Percentiles rank a stretch among this genome's conserved stretches.
phyloP scores from a whole-genome alignment of 2,888 invertebrate genomes.

The Pantelozetes paolii region DNA sequence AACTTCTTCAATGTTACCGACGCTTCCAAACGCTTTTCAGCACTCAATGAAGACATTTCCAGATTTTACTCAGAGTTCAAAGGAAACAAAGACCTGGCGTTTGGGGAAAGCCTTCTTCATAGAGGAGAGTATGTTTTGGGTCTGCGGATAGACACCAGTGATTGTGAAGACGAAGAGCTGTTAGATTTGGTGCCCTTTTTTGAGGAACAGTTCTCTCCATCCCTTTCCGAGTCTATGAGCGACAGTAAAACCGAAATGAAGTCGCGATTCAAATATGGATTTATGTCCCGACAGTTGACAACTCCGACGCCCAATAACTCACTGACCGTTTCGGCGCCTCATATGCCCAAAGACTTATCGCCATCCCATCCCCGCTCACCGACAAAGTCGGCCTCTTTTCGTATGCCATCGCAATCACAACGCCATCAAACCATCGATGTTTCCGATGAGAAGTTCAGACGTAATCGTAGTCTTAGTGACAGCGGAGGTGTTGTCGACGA shows the following conservation, averaged over 20 bases:
- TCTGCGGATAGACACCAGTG: conserved; percentile 55
- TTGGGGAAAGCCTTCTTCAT: conserved; percentile 88
- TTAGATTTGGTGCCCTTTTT: conserved; percentile 33
- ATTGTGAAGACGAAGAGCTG: conserved; percentile 22
- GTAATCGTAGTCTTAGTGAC: conserved; percentile 54
- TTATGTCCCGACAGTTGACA: conserved; percentile 13
- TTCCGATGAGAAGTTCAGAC: conserved; percentile 54
- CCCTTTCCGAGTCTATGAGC: conserved; percentile 21
- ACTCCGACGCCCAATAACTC: neutral
- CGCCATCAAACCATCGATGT: neutral
- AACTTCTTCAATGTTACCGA: conserved; percentile 67
- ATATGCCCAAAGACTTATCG: neutral
- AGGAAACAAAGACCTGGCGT: conserved; percentile 62
- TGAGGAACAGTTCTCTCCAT: conserved; percentile 23
- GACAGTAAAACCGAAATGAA: conserved; percentile 28
- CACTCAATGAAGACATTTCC: conserved; percentile 8
- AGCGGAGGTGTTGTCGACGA: conserved; percentile 29
- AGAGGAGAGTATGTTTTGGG: conserved; percentile 67
- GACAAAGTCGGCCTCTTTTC: conserved; percentile 29
- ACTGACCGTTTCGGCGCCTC: conserved; percentile 7
- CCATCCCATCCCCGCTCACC: conserved; percentile 15
- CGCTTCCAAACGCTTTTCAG: neutral
- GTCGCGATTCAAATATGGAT: conserved; percentile 20
- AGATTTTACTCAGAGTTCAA: neutral
- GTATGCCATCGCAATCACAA: conserved; percentile 1